Base-by-base conservation (phyloP, 2,888 invertebrate species). In the Calliphora vomitoria region DNA sequence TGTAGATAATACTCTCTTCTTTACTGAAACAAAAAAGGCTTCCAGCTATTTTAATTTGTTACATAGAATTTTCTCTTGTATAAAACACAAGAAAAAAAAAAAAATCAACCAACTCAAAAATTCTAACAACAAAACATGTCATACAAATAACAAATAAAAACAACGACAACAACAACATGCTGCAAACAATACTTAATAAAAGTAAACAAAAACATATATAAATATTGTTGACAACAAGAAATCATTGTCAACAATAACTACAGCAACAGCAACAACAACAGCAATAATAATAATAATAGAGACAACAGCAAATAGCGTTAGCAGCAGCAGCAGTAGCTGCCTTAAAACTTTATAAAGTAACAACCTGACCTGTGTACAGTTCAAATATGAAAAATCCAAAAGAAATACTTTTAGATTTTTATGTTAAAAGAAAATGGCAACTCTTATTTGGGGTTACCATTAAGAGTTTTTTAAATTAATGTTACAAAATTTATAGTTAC, bases 71-170 rank as follows among this genome's bases (percentile, higher is more conserved):
- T 55, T 18, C 10, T 20, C 18, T 20, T 55, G 10, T 64, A 47
- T 72, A 69, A 53, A 71, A 55, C 8, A 50, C 55, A 71, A 38
- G 20, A 15, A 69, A 50, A 60, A 62, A 71, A n/a, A n/a, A n/a
- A n/a, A n/a, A n/a, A n/a, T n/a, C n/a, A 11, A 50, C 50, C 25
- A 55, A 55, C 80, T 76, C 47, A 81, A 82, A 85, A 75, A 75
- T 75, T 75, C 53, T 75, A 79, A 82, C 47, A 88, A 86, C 82
- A 90, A 89, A 90, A 91, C 75, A 89, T 91, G 90, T 90, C 91
- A 90, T 85, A 88, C 82, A 83, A 84, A 87, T 88, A 90, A 85
- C 82, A 88, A 88, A 89, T 89, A 89, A 85, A 89, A 90, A 89
- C 82, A 90, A 82, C 88, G 83, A 85, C 86, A 75, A 76, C 50